These are phyloP conservation scores for Macrobrachium nipponense DNA, from an alignment of 1,140 invertebrate species.

Conservation along the genomic window DNA sequence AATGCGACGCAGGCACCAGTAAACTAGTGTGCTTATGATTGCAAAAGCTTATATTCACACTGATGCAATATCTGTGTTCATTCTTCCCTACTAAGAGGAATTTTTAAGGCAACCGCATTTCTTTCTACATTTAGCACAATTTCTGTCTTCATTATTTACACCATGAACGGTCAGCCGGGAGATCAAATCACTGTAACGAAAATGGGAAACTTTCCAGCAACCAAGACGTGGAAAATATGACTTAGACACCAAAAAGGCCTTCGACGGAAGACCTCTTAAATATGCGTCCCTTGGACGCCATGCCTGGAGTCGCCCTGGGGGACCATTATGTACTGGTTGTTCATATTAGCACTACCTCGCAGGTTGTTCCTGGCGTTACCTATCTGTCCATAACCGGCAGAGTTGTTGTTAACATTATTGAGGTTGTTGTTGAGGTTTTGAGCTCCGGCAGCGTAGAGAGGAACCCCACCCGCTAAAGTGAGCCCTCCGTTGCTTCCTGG, in stretches of 20 bases:
- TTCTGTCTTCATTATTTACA: too few relatives aligned
- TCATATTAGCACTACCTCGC: slow-evolving; percentile 21
- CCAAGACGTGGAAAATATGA: background rate
- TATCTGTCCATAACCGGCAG: slow-evolving; percentile 40
- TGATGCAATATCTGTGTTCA: too few relatives aligned
- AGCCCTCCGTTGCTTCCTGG: background rate
- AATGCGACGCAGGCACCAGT: too few relatives aligned
- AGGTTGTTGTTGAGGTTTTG: slow-evolving; percentile 43
- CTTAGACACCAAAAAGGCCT: too few relatives aligned
- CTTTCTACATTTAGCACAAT: too few relatives aligned
- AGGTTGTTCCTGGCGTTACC: slow-evolving; percentile 42
- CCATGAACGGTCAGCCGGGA: too few relatives aligned
- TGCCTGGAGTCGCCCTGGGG: slow-evolving; percentile 53
- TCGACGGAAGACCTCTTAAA: background rate
- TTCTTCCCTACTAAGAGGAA: too few relatives aligned
- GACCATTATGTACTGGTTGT: slow-evolving; percentile 58
- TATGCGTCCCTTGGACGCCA: slow-evolving; percentile 55
- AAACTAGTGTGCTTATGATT: too few relatives aligned
- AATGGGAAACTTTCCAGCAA: background rate
- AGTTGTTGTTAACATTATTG: slow-evolving; percentile 31
- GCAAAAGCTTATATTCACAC: too few relatives aligned
- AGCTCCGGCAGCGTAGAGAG: background rate
- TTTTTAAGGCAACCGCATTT: too few relatives aligned
- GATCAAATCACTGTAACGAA: background rate
- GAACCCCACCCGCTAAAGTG: slow-evolving; percentile 5